A percentile compares a stretch with the other conserved stretches of the same genome.
These are phyloP conservation scores for Trimorus sp. DNA, from an alignment of 2,888 invertebrate genomes.

Conservation along the genomic window DNA sequence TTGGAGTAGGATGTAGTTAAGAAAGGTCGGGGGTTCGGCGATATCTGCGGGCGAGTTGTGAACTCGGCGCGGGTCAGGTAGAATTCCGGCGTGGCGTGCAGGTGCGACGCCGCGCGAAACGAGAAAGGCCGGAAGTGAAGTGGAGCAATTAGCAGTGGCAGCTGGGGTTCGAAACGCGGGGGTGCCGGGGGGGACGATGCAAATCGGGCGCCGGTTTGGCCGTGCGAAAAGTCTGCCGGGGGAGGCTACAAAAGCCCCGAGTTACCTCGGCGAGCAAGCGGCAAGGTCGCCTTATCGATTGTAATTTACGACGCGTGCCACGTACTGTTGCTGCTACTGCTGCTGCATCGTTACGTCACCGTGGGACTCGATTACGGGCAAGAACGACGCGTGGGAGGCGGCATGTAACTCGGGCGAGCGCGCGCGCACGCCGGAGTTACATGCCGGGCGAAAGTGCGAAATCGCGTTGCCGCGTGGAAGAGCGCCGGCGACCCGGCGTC, in stretches of 20 bases:
- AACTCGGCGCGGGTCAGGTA: constrained; percentile 23
- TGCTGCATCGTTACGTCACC: constrained; percentile 73
- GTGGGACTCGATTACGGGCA: constrained; percentile 66
- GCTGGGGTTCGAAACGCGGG: too few relatives aligned
- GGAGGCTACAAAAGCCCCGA: constrained; percentile 45
- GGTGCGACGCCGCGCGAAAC: constrained; percentile 7
- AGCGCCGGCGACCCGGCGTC: constrained; percentile 16
- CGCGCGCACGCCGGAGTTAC: constrained; percentile 22
- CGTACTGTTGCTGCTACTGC: constrained; percentile 61
- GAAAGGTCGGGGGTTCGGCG: constrained; percentile 35
- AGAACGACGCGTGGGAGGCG: constrained; percentile 66
- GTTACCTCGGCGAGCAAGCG: constrained; percentile 61
- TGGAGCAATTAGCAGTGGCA: constrained; percentile 5
- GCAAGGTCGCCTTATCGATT: constrained; percentile 78
- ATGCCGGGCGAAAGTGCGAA: constrained; percentile 63
- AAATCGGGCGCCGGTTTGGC: neutral
- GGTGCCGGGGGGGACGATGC: constrained; percentile 24
- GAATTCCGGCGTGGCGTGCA: constrained; percentile 19
- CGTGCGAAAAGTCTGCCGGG: neutral
- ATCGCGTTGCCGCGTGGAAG: constrained; percentile 54
- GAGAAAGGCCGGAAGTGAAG: constrained; percentile 29
- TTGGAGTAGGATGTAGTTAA: constrained; percentile 38
- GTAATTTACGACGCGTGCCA: constrained; percentile 75
- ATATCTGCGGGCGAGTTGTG: neutral
- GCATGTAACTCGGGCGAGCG: constrained; percentile 57